These are phyloP conservation scores for Leptodactylus fuscus DNA, from an alignment of 2,113 vertebrate genomes.

Conservation along the genomic window DNA sequence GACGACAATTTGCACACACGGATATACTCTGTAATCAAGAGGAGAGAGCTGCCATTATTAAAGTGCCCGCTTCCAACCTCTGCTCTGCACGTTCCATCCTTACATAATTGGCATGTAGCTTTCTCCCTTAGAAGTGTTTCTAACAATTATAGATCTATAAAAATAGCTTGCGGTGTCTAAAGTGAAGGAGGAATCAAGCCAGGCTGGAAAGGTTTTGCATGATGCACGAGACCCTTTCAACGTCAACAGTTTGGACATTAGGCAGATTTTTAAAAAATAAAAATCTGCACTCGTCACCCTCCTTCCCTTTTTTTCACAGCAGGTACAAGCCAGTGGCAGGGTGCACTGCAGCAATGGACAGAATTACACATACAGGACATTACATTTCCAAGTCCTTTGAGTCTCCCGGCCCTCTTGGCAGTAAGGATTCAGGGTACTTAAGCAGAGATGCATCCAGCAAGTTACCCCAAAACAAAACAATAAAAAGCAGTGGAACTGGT, in stretches of 20 bases:
- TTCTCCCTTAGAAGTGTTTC: background rate
- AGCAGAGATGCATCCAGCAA: conserved; percentile 39
- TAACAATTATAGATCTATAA: conserved; percentile 42
- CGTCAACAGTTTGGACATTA: conserved; percentile 1
- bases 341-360: background rate
- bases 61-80: background rate
- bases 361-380: background rate
- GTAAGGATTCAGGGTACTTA: conserved; percentile 1
- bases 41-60: background rate
- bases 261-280: conserved; percentile 32
- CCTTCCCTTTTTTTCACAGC: background rate
- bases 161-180: conserved; percentile 25
- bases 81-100: background rate
- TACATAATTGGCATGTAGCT: background rate
- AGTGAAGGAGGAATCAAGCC: conserved; percentile 32
- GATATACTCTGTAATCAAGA: conserved; percentile 23
- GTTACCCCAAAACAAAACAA: background rate
- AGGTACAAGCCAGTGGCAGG: background rate
- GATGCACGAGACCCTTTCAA: conserved; percentile 24
- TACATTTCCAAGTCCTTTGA: background rate
- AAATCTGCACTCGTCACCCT: background rate
- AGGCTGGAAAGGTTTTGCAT: background rate
- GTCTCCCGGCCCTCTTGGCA: conserved; percentile 1
- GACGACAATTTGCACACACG: conserved; percentile 3
- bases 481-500: conserved; percentile 62